Conservation (phyloP, 2,888 invertebrate genomes). For the Limnephilus rhombicus region DNA sequence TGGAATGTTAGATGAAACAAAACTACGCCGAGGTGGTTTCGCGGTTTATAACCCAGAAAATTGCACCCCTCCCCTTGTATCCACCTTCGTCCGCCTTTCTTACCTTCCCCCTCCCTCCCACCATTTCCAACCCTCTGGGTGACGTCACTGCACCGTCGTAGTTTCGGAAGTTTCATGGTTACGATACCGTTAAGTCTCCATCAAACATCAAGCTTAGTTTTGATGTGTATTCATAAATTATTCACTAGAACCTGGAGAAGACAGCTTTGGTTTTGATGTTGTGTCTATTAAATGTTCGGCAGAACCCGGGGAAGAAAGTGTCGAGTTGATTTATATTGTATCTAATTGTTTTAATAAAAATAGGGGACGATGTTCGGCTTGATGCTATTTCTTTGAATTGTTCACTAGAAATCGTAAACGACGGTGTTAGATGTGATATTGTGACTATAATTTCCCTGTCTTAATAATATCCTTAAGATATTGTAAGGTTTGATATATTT, state of each 20-base stretch:
- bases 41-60: slow-evolving; percentile 43
- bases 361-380: no score
- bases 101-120: not conserved
- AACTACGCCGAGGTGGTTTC: slow-evolving; percentile 11
- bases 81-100: not conserved
- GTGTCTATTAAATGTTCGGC: not conserved
- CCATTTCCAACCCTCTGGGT: not conserved
- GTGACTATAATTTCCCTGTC: not conserved
- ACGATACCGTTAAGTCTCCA: not conserved
- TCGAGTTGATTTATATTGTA: not conserved
- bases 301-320: no score
- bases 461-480: no score
- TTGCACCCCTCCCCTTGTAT: not conserved
- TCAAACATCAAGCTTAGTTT: not conserved
- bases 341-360: no score
- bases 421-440: not conserved
- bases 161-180: not conserved
- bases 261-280: not conserved
- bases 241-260: not conserved
- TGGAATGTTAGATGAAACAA: not conserved
- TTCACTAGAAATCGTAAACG: not conserved
- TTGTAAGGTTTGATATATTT: no score
- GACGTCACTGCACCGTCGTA: not conserved
- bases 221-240: slow-evolving; percentile 19
- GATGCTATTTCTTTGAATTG: no score